These are phyloP conservation scores for Sinocyclocheilus grahami DNA, from an alignment of 2,113 vertebrate genomes.

Conservation along the genomic window DNA sequence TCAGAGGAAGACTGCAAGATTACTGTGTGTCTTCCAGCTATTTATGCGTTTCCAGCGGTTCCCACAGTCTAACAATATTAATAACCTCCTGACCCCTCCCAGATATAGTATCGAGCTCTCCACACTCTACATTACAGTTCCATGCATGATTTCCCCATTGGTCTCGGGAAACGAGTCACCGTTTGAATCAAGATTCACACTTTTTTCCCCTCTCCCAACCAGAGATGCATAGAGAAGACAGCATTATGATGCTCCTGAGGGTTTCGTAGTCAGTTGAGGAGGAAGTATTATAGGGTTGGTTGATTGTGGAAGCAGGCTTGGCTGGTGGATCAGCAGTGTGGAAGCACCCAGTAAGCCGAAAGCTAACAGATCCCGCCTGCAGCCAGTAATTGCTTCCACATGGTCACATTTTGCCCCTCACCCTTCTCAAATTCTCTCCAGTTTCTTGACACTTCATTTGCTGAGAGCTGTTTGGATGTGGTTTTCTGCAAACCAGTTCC, in stretches of 20 bases:
- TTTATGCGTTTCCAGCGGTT: slow-evolving; percentile 81
- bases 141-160: slow-evolving; percentile 32
- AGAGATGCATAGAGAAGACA: slow-evolving; percentile 36
- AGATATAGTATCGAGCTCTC: slow-evolving; percentile 59
- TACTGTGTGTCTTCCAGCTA: slow-evolving; percentile 74
- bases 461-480: slow-evolving; percentile 24
- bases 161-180: slow-evolving; percentile 40
- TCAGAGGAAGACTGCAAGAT: slow-evolving; percentile 82
- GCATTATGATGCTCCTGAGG: slow-evolving; percentile 34
- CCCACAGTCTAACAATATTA: slow-evolving; percentile 69
- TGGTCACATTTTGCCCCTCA: slow-evolving; percentile 65
- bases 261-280: slow-evolving; percentile 42
- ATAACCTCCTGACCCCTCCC: slow-evolving; percentile 75
- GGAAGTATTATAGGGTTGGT: slow-evolving; percentile 35
- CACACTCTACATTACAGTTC: slow-evolving; percentile 59
- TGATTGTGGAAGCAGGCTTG: slow-evolving; percentile 51
- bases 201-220: slow-evolving; percentile 3
- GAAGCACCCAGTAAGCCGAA: slow-evolving; percentile 62
- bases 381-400: slow-evolving; percentile 72
- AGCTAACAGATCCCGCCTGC: slow-evolving; percentile 58
- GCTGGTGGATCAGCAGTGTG: slow-evolving; percentile 39
- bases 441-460: slow-evolving; percentile 44
- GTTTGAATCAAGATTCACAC: slow-evolving; percentile 29
- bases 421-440: slow-evolving; percentile 32
- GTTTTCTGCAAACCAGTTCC: neutral